Base-by-base conservation (phyloP, 2,113 vertebrate species). In the Myotis lucifugus region DNA sequence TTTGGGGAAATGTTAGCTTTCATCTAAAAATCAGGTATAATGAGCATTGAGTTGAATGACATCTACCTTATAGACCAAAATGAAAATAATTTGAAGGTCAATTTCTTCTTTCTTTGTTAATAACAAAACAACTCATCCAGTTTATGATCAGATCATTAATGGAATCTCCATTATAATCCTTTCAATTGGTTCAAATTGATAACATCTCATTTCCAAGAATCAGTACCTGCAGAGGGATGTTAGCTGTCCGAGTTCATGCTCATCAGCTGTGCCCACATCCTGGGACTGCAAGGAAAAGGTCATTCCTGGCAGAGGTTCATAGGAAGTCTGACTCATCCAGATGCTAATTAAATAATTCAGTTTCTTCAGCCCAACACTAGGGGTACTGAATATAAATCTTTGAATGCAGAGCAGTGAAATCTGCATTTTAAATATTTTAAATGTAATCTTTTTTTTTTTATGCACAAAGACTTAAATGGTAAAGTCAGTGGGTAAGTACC, bases 71-170 rank as follows among this genome's bases (percentile, higher is more conserved):
- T 9, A 88, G 90, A 94, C 73, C 56, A 96, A 95, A 95, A 52
- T 96, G 90, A 96, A 95, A 96, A 79, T 81, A 95, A 94, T 96
- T 92, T 96, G 92, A 94, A 97, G 78, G 88, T 96, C 92, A 96
- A 76, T 95, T 93, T 96, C 52, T 93, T 95, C 79, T 84, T 95
- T 93, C 61, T 93, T 97, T 95, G 27, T 70, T 97, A 97, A 96
- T 95, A 97, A 95, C 82, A 95, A 93, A 97, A 94, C 79, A 96
- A 66, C 73, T 96, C 76, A 88, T 88, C 52, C 52, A 88, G 69
- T 90, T 95, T 96, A 56, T 92, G 77, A 93, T 85, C 85, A 92
- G 42, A 78, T 96, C 46, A 81, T 81, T 81, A 93, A 67, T 32
- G 27, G 46, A 90, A 95, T 91, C 77, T 95, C 73, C 88, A 48